phyloP scores from a whole-genome alignment of 2,797 vertebrate species.

The Galaxias olidus region DNA sequence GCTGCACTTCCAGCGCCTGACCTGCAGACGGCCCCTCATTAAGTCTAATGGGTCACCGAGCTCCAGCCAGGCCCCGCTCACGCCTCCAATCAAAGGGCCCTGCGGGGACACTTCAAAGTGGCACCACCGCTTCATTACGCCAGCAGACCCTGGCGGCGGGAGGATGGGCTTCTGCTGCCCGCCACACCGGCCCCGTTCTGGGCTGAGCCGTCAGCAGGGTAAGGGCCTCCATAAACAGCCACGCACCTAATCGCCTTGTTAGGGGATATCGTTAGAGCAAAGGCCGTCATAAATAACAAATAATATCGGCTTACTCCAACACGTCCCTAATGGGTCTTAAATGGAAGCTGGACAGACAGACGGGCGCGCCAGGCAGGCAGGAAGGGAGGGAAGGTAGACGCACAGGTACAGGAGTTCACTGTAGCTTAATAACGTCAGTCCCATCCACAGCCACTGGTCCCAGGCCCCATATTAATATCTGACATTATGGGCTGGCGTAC shows the following conservation, averaged over 20 bases:
- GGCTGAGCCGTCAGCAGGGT: slow-evolving; percentile 28
- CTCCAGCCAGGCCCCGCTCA: slow-evolving; percentile 68
- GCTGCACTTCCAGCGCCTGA: slow-evolving; percentile 41
- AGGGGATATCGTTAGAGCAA: slow-evolving; percentile 50
- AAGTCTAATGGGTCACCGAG: slow-evolving; percentile 76
- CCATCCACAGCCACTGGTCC: no score
- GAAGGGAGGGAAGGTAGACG: neutral
- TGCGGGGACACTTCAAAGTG: slow-evolving; percentile 72
- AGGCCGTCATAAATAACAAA: slow-evolving; percentile 53
- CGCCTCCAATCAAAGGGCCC: slow-evolving; percentile 75
- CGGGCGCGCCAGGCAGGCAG: slow-evolving; percentile 5
- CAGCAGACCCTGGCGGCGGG: slow-evolving; percentile 48
- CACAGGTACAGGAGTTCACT: slow-evolving; percentile 9
- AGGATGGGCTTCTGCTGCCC: slow-evolving; percentile 54
- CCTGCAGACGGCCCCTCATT: slow-evolving; percentile 71
- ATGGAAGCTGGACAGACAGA: slow-evolving; percentile 40
- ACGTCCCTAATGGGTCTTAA: slow-evolving; percentile 83
- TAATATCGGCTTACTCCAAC: slow-evolving; percentile 53
- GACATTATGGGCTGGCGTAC: neutral
- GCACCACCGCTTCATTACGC: slow-evolving; percentile 58
- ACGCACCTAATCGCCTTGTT: slow-evolving; percentile 50
- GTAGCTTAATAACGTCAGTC: no score
- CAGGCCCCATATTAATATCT: no score
- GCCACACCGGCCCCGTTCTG: slow-evolving; percentile 26
- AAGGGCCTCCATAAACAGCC: slow-evolving; percentile 39